These are phyloP conservation scores for Agrypnus murinus DNA, from an alignment of 2,888 invertebrate genomes.

Conservation along the genomic window DNA sequence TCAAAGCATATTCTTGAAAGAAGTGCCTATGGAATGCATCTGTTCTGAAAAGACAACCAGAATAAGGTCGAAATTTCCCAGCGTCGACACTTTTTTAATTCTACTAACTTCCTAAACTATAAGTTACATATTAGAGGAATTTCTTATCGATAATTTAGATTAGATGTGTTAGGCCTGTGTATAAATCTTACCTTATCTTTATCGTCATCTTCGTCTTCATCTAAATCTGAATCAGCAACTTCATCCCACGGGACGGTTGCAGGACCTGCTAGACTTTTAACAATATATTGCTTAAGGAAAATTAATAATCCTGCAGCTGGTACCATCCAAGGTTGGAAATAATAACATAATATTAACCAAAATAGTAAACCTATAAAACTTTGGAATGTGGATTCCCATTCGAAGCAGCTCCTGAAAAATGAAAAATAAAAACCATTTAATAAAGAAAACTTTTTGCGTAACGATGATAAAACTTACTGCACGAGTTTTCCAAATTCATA, in stretches of 20 bases:
- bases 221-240: constrained; percentile 73
- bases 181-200: constrained; percentile 81
- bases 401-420: constrained; percentile 89
- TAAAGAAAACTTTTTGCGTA: not conserved
- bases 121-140: too few relatives aligned
- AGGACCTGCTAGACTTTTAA: constrained; percentile 71
- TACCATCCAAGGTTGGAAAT: constrained; percentile 96
- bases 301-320: constrained; percentile 88
- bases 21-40: too few relatives aligned
- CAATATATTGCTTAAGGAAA: constrained; percentile 83
- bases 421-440: constrained; percentile 17
- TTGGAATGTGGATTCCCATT: constrained; percentile 94
- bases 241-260: constrained; percentile 69
- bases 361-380: constrained; percentile 88
- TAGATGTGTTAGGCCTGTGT: too few relatives aligned
- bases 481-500: constrained; percentile 93
- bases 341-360: constrained; percentile 93
- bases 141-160: too few relatives aligned
- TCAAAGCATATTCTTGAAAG: too few relatives aligned
- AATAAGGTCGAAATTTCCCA: too few relatives aligned
- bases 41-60: too few relatives aligned
- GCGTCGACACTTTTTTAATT: too few relatives aligned
- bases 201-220: constrained; percentile 94
- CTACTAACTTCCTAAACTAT: too few relatives aligned
- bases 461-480: constrained; percentile 87